A percentile compares a stretch with the other conserved stretches of the same genome.
phyloP scores from a whole-genome alignment of 2,797 vertebrate species.

The Channallabes apus region DNA sequence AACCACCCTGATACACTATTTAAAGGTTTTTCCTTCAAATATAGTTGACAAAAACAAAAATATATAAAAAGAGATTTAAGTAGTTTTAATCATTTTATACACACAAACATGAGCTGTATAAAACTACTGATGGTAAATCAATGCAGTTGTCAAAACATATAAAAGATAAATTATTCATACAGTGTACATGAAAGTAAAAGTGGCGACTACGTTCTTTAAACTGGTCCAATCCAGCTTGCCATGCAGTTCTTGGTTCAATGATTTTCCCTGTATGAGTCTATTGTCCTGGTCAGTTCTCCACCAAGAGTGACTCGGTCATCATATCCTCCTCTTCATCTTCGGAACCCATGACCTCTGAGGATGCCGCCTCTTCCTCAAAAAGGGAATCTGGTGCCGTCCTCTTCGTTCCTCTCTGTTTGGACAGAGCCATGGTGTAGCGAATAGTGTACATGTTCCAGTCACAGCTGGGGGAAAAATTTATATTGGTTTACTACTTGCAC shows the following conservation, averaged over 20 bases:
- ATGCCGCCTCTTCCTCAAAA: slow-evolving; percentile 42
- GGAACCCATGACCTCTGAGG: slow-evolving; percentile 28
- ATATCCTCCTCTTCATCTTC: slow-evolving; percentile 63
- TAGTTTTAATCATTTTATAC: slow-evolving; percentile 6
- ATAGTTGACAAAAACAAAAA: not conserved
- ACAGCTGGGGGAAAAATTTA: slow-evolving; percentile 78
- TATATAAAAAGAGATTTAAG: not conserved
- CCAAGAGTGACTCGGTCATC: slow-evolving; percentile 65
- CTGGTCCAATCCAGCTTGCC: not conserved
- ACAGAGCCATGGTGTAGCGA: slow-evolving; percentile 81
- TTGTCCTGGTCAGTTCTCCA: slow-evolving; percentile 56
- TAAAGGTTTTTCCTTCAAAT: not conserved
- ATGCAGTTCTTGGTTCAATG: not conserved
- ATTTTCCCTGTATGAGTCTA: not conserved
- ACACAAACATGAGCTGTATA: not conserved
- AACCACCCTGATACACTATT: no score
- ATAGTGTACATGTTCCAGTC: slow-evolving; percentile 95
- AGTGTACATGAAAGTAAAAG: not conserved
- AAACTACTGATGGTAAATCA: not conserved
- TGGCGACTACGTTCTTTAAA: not conserved
- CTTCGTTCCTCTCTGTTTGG: slow-evolving; percentile 85
- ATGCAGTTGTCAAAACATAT: not conserved
- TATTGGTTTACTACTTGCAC: not conserved
- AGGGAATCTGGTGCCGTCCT: slow-evolving; percentile 64
- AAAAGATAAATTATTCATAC: slow-evolving; percentile 10